These are phyloP conservation scores for Anthopleura sola DNA, from an alignment of 64 coral and sea anemone species.

Conservation along the genomic window DNA sequence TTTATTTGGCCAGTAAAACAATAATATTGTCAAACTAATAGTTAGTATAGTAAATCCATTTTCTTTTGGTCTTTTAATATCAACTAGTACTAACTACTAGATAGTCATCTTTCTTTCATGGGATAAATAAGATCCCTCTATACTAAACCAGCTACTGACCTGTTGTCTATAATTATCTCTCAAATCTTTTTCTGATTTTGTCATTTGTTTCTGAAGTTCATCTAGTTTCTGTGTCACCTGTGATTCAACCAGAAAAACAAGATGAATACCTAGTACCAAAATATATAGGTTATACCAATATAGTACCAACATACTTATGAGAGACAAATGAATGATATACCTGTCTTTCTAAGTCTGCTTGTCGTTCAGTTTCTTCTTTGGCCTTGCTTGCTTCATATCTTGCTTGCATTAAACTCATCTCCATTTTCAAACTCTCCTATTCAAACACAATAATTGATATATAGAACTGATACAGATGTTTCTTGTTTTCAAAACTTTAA, in stretches of 20 bases:
- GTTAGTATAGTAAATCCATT: too few relatives aligned
- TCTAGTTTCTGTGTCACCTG: constrained; percentile 61
- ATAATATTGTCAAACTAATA: too few relatives aligned
- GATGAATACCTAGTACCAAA: neutral
- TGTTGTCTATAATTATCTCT: constrained; percentile 83
- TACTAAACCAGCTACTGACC: constrained; percentile 31
- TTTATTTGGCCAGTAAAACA: too few relatives aligned
- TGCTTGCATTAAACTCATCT: constrained; percentile 82
- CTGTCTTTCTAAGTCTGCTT: constrained; percentile 82
- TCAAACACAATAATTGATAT: neutral
- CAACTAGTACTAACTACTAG: too few relatives aligned
- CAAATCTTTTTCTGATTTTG: constrained; percentile 58
- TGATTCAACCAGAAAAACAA: neutral
- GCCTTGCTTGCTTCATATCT: constrained; percentile 82
- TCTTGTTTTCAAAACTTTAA: too few relatives aligned
- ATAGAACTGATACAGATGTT: too few relatives aligned
- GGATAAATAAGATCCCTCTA: too few relatives aligned
- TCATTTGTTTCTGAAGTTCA: constrained; percentile 76
- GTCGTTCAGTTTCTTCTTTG: constrained; percentile 78
- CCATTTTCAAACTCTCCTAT: constrained; percentile 91
- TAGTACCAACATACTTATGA: too few relatives aligned
- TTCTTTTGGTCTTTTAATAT: too few relatives aligned
- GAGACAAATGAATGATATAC: constrained; percentile 21
- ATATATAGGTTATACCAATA: too few relatives aligned
- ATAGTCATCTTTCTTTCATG: too few relatives aligned